Conservation (phyloP, 2,888 invertebrate species). For the Nomada hirtipes region DNA sequence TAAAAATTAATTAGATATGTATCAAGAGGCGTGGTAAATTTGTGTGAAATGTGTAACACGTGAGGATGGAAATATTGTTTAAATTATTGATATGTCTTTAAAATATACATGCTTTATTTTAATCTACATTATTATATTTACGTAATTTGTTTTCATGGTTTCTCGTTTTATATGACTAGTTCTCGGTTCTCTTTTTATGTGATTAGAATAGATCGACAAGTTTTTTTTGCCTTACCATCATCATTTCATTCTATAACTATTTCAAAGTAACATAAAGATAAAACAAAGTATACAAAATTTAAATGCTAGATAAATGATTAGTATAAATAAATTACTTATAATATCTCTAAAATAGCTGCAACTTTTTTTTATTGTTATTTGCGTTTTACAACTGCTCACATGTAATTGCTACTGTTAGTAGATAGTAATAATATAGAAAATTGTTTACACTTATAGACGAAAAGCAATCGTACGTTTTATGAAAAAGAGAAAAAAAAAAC, state of each 20-base stretch:
- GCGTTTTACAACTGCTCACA: conserved; percentile 60
- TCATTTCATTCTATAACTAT: conserved; percentile 42
- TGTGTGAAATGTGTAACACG: conserved; percentile 37
- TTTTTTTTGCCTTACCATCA: conserved; percentile 32
- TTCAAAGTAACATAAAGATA: conserved; percentile 33
- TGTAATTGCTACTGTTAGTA: conserved; percentile 65
- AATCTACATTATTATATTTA: conserved; percentile 31
- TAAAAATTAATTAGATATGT: conserved; percentile 28
- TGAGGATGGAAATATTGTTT: conserved; percentile 44
- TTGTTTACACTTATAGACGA: conserved; percentile 53
- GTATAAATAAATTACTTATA: conserved; percentile 41
- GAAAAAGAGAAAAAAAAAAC: conserved; percentile 34
- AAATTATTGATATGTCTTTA: conserved; percentile 56
- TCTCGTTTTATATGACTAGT: conserved; percentile 25
- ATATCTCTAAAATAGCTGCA: conserved; percentile 47
- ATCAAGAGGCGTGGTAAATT: conserved; percentile 32
- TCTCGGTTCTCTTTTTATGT: conserved; percentile 25
- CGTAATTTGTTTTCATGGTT: conserved; percentile 38
- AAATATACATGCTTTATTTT: conserved; percentile 42
- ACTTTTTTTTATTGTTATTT: conserved; percentile 49
- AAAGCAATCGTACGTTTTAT: conserved; percentile 62
- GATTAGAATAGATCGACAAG: conserved; percentile 32
- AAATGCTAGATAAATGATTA: conserved; percentile 47
- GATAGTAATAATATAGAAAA: conserved; percentile 57
- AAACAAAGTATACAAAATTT: conserved; percentile 38